These are phyloP conservation scores for Zosterops lateralis DNA, from an alignment of 2,113 vertebrate genomes.

Conservation along the genomic window DNA sequence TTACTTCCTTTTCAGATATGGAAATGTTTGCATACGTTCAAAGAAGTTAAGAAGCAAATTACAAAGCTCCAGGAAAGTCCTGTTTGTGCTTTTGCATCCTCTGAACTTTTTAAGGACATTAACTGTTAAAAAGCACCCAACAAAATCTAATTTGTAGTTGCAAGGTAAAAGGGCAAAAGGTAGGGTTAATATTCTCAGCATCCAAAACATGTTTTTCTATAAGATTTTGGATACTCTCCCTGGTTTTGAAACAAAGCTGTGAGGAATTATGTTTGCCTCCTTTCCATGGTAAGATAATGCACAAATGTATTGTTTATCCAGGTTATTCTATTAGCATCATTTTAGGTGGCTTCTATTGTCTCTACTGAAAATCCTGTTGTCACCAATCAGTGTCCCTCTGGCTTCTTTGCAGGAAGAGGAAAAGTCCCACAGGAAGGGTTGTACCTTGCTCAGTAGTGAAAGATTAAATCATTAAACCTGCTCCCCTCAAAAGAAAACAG, in stretches of 20 bases:
- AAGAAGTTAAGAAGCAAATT: not conserved
- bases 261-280: not conserved
- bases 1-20: not conserved
- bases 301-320: not conserved
- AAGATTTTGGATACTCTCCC: not conserved
- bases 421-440: not conserved
- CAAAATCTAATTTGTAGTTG: not conserved
- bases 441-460: not conserved
- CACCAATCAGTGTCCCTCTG: not conserved
- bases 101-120: not conserved
- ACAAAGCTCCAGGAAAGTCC: not conserved
- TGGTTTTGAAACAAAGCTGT: not conserved
- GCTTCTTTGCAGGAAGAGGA: not conserved
- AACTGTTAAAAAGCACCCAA: not conserved
- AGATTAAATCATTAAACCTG: not conserved
- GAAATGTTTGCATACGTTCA: not conserved
- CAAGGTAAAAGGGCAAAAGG: not conserved
- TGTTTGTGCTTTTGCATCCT: not conserved
- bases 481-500: not conserved
- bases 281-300: not conserved
- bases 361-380: not conserved
- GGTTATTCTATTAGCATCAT: not conserved
- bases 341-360: not conserved
- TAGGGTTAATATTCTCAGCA: not conserved
- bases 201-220: not conserved